Base-by-base conservation (phyloP, 2,797 vertebrate genomes). In the Spheniscus humboldti region DNA sequence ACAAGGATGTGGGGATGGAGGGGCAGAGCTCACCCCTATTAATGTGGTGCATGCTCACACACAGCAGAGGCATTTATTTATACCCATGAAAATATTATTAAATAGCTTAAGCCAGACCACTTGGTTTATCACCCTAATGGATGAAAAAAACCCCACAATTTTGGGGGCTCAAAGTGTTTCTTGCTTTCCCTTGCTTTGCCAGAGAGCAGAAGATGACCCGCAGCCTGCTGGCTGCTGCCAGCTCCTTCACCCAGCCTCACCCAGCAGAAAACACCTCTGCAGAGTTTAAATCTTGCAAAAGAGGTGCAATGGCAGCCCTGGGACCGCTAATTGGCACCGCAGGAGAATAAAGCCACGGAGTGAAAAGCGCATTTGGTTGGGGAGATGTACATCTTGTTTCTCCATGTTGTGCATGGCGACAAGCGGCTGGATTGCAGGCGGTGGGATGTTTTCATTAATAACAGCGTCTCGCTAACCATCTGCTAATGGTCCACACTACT, bases 401-500 rank as follows among this genome's bases (percentile, higher is more conserved):
- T 66, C 48, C 20, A 14, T 16, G 18, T 33, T 35, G 67, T 5
- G 56, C 77, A 10, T 0, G 15, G 74, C 20, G 50, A 55, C 28
- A 18, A 74, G 83, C 4, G 11, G 77, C 4, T 13, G 53, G 63
- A 75, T 56, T 8, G 31, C 91, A 57, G 92, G 91, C 78, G 3
- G 37, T 45, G 55, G 87, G 90, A 93, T 69, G 92, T 91, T 97
- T 95, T 94, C 96, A 93, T 97, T 97, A 97, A 94, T 95, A 95
- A 94, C 90, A 17, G 88, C 31, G n/a, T 95, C 97, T 95, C 79
- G 19, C 83, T 73, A 96, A 92, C 94, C 92, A 95, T 97, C 96
- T 97, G 95, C 96, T 97, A 96, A 97, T 97, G 96, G 97, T 97
- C 96, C 96, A 94, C 63, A 47, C 97, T 95, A 97, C 96, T 95